Conservation (phyloP, 2,888 invertebrate genomes). For the Archaeoteleia sp. region DNA sequence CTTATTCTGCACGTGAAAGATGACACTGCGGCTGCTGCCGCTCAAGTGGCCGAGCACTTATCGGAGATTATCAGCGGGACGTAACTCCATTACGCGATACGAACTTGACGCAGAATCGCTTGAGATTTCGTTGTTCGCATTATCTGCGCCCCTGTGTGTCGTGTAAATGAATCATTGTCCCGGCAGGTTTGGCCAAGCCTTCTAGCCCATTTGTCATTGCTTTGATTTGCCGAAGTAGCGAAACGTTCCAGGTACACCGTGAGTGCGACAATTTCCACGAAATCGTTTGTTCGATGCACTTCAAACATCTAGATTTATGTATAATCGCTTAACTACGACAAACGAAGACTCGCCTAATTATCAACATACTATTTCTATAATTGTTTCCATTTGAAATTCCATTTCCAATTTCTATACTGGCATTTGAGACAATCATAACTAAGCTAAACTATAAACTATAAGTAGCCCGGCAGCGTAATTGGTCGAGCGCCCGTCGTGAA, state of each 20-base stretch:
- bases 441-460: no score
- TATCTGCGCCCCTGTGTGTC: slow-evolving; percentile 28
- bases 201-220: slow-evolving; percentile 29
- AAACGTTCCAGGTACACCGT: slow-evolving; percentile 5
- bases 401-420: no score
- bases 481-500: no score
- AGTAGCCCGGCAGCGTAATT: no score
- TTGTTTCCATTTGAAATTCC: no score
- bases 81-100: slow-evolving; percentile 67
- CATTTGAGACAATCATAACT: no score
- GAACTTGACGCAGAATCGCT: slow-evolving; percentile 20
- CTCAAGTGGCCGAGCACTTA: slow-evolving; percentile 72
- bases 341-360: no score
- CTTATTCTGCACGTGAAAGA: slow-evolving; percentile 38
- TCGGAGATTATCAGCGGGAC: slow-evolving; percentile 72
- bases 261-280: slow-evolving; percentile 24
- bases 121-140: slow-evolving; percentile 30
- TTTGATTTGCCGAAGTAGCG: slow-evolving; percentile 29
- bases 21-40: slow-evolving; percentile 45
- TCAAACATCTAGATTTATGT: no score
- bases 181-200: slow-evolving; percentile 25
- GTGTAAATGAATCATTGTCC: slow-evolving; percentile 43
- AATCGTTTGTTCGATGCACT: no score
- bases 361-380: no score
- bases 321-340: no score